Percentiles rank a stretch among this genome's conserved stretches.
Conservation (phyloP, 2,888 invertebrate genomes). For the Lordiphosa andalusiaca region DNA sequence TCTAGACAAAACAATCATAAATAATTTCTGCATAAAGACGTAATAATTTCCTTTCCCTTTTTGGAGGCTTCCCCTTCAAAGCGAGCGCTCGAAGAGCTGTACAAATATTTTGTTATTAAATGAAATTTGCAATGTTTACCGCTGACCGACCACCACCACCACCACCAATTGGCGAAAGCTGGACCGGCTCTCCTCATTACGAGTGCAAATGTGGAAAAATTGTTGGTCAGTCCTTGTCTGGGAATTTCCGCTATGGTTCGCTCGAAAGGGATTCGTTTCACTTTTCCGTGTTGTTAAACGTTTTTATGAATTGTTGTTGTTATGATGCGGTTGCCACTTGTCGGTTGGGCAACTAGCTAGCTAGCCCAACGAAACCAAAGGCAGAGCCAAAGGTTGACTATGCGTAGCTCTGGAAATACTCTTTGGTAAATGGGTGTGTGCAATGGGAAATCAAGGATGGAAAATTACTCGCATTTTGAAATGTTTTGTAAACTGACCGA, state of each 20-base stretch:
- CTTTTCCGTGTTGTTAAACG: conserved; percentile 62
- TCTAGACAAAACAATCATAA: conserved; percentile 73
- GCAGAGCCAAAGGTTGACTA: not conserved
- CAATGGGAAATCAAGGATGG: no score
- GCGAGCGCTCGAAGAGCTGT: conserved; percentile 5
- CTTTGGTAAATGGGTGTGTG: no score
- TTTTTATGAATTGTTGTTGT: conserved; percentile 57
- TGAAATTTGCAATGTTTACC: conserved; percentile 69
- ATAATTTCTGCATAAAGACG: conserved; percentile 71
- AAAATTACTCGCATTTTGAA: no score
- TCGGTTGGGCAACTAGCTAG: conserved; percentile 47
- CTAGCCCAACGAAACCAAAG: conserved; percentile 14
- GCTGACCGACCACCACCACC: conserved; percentile 42
- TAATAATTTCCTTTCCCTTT: conserved; percentile 57
- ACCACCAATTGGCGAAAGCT: not conserved
- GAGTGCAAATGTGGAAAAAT: conserved; percentile 30
- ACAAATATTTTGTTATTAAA: conserved; percentile 72
- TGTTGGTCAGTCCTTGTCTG: conserved; percentile 45
- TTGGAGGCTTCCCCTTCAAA: conserved; percentile 5
- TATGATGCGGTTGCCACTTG: conserved; percentile 52
- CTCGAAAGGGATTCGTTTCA: conserved; percentile 30
- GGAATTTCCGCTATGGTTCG: conserved; percentile 58
- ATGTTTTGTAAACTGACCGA: no score
- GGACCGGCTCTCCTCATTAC: conserved; percentile 48
- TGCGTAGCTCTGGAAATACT: conserved; percentile 9